phyloP scores from a whole-genome alignment of 2,888 invertebrate genomes.

The Lathronympha strigana region DNA sequence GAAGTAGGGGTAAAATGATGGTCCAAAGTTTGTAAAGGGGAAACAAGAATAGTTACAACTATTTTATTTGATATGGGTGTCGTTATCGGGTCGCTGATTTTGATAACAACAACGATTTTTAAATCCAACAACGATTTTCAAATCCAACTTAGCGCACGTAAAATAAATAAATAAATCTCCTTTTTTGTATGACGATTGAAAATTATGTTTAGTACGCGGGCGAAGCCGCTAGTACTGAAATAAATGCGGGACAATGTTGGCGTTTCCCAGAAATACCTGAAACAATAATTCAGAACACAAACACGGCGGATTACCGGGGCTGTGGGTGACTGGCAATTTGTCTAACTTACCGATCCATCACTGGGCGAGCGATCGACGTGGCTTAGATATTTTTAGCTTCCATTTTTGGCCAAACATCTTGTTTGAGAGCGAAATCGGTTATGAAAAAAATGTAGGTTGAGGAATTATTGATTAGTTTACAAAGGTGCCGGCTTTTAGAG shows the following conservation, averaged over 20 bases:
- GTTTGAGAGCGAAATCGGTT: neutral
- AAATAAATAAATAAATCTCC: no score
- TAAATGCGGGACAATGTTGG: conserved; percentile 11
- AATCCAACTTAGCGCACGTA: no score
- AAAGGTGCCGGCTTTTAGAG: no score
- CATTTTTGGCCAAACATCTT: conserved; percentile 12
- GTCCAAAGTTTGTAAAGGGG: no score
- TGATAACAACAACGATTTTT: no score
- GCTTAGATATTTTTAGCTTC: conserved; percentile 43
- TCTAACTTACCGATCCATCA: conserved; percentile 47
- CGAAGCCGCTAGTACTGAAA: neutral
- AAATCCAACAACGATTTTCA: no score
- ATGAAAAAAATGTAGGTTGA: neutral
- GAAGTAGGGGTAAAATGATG: no score
- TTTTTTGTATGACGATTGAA: no score
- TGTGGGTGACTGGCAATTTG: conserved; percentile 48
- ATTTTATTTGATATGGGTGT: no score
- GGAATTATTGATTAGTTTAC: neutral
- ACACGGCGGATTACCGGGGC: conserved; percentile 37
- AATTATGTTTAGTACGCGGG: no score
- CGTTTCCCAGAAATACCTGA: conserved; percentile 35
- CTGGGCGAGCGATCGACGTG: conserved; percentile 44
- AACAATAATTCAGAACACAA: conserved; percentile 39
- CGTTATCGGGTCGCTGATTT: no score
- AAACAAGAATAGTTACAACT: no score